A percentile compares a stretch with the other conserved stretches of the same genome.
phyloP scores from a whole-genome alignment of 2,797 vertebrate species.

The Artibeus jamaicensis region DNA sequence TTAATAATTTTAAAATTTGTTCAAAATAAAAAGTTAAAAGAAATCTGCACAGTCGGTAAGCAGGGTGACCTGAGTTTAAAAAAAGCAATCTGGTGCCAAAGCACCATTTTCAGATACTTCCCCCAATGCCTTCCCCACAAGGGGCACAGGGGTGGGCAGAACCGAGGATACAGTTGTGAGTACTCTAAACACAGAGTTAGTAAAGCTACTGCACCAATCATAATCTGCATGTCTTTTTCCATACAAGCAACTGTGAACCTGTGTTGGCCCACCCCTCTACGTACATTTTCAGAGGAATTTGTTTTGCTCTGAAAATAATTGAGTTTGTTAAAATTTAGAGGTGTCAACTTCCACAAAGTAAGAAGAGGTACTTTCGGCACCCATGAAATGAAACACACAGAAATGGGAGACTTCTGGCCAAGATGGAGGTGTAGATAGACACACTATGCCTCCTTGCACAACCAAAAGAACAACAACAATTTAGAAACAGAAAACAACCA shows the following conservation, averaged over 20 bases:
- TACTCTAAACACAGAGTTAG: background rate
- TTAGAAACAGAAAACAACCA: no score
- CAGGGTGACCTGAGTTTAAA: background rate
- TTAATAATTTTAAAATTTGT: background rate
- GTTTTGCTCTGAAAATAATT: background rate
- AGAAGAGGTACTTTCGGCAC: background rate
- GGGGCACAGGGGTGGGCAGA: no score
- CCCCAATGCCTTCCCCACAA: background rate
- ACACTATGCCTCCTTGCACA: no score
- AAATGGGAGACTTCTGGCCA: background rate
- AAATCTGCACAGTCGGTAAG: background rate
- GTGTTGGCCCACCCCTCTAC: background rate
- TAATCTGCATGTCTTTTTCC: background rate
- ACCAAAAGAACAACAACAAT: no score
- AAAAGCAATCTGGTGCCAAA: background rate
- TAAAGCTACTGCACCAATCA: background rate
- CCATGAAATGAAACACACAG: background rate
- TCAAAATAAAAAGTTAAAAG: conserved; percentile 14
- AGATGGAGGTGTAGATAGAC: no score
- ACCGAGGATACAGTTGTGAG: background rate
- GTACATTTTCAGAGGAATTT: background rate
- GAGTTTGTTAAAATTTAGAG: background rate
- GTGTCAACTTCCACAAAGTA: background rate
- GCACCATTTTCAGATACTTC: background rate
- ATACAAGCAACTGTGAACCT: background rate